phyloP scores from a whole-genome alignment of 2,797 vertebrate genomes.

The Pygocentrus nattereri region DNA sequence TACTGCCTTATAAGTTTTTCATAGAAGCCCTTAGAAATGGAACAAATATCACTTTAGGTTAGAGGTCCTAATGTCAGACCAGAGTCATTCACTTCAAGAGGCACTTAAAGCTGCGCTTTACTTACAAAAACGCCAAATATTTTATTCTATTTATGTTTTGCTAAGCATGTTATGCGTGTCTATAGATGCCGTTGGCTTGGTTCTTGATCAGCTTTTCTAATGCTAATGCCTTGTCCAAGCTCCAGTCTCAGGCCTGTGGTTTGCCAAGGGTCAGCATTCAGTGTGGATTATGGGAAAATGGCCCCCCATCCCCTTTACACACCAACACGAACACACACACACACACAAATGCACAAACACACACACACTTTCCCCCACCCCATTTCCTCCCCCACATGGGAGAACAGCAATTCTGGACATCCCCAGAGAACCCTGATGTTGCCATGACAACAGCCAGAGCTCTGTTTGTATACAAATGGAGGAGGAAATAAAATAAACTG shows the following conservation, averaged over 20 bases:
- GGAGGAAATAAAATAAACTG: conserved; percentile 51
- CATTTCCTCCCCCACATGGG: conserved; percentile 47
- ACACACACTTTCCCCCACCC: conserved; percentile 3
- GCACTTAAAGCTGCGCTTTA: no score
- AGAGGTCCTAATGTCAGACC: no score
- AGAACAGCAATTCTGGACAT: conserved; percentile 60
- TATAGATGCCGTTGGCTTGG: conserved; percentile 15
- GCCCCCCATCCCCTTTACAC: conserved; percentile 23
- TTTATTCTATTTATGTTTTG: neutral
- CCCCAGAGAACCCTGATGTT: conserved; percentile 62
- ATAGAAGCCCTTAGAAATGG: no score
- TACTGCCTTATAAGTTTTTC: no score
- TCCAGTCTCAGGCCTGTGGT: conserved; percentile 54
- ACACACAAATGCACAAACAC: conserved; percentile 32
- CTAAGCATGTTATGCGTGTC: conserved; percentile 7
- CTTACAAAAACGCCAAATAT: no score
- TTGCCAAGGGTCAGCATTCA: conserved; percentile 56
- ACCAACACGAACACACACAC: conserved; percentile 26
- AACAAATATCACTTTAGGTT: no score
- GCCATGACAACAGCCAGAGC: conserved; percentile 68
- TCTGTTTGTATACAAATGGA: conserved; percentile 61
- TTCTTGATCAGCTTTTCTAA: conserved; percentile 49
- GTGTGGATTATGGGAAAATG: conserved; percentile 59
- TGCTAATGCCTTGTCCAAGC: conserved; percentile 55
- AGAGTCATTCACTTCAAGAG: no score